Evolutionary conservation across 1,140 invertebrate species (phyloP), one percentile per base, ranked within the genome.

Genomic region (Aphaenogaster ashmeadi): DNA sequence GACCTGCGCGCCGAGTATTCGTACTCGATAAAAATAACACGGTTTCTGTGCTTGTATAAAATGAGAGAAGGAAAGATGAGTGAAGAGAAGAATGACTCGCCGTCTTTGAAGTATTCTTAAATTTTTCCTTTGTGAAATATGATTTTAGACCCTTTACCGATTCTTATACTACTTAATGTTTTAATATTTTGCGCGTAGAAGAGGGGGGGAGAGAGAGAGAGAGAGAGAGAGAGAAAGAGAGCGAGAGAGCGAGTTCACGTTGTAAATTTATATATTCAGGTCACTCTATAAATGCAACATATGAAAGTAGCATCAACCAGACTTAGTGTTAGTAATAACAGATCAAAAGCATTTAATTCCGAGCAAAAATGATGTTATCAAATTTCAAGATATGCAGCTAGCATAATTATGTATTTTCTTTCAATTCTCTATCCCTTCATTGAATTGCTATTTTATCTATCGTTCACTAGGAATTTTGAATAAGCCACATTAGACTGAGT

Each of bases 1-100:
- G 27, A 27, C 27, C 27, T 89, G 81, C 81, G 90, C 64, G 81
- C 75, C 91, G 92, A 92, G 91, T 94, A 95, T 95, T 94, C 92
- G 93, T 93, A 94, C 91, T 89, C 27, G 95, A 95, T 93, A 93
- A 95, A 95, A 95, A 95, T 95, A 95, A 95, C 95, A 93, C 86
- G 87, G 93, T 95, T 94, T 94, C 93, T 93, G 84, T 93, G 84
- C 85, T 91, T 89, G 91, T 91, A 92, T 91, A 77, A 52, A 47
- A 80, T 60, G 21, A 44, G 18, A 83, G 50, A 66, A 44, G 56
- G 62, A 71, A 64, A 72, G 27, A 66, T 27, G 50, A 11, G 1
- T 56, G 15, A 62, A 58, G 41, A 47, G 36, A 88, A 75, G 41
- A 47, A 72, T 72, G 27, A 72, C 27, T 74, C 38, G 72, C 21